A percentile compares a stretch with the other conserved stretches of the same genome.
These are phyloP conservation scores for Eciton burchellii DNA, from an alignment of 1,140 invertebrate species.

Conservation along the genomic window DNA sequence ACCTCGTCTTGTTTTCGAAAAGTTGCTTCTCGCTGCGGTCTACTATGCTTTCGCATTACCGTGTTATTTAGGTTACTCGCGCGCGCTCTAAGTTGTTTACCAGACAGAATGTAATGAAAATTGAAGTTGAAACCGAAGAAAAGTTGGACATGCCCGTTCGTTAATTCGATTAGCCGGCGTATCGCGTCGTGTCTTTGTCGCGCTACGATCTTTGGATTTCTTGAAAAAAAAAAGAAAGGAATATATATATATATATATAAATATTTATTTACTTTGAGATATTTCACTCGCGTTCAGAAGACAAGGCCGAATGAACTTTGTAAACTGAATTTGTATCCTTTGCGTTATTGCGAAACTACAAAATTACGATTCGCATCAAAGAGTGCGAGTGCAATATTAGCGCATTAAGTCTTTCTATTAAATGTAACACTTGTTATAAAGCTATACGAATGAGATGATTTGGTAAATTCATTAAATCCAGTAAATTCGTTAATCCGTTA, in stretches of 20 bases:
- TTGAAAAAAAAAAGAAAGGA: no score
- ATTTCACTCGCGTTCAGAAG: not conserved
- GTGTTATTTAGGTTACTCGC: constrained; percentile 47
- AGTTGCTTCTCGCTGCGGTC: constrained; percentile 7
- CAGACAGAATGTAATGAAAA: constrained; percentile 44
- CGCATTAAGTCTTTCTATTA: not conserved
- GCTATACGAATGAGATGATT: no score
- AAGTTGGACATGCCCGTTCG: constrained; percentile 30
- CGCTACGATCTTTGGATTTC: not conserved
- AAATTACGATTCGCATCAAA: constrained; percentile 4
- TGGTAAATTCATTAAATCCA: no score
- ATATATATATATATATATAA: not conserved
- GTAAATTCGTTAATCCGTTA: no score
- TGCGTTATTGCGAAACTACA: not conserved
- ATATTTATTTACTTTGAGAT: not conserved
- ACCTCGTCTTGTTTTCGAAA: constrained; percentile 42
- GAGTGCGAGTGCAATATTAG: not conserved
- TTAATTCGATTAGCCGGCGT: constrained; percentile 30
- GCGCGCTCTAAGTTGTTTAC: constrained; percentile 45
- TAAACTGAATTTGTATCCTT: not conserved
- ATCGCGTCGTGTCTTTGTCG: not conserved
- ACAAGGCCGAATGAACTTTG: not conserved
- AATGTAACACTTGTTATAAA: not conserved
- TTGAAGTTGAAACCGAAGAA: constrained; percentile 35
- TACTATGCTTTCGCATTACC: constrained; percentile 32